Evolutionary conservation across 2,888 invertebrate species (phyloP).

Genomic region (Pseudococcus longispinus): DNA sequence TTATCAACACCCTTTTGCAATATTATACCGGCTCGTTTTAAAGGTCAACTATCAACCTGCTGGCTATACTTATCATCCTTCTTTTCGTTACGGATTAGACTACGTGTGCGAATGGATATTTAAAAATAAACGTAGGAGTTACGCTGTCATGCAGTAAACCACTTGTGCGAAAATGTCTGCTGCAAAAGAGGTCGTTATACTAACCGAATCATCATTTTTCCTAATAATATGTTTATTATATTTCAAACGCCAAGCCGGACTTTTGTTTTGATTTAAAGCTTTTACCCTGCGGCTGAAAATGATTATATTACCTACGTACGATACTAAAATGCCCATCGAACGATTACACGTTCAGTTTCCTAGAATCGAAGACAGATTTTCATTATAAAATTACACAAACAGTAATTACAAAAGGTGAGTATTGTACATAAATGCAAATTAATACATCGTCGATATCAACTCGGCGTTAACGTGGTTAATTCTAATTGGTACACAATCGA

Average conservation of each 20-base stretch:
- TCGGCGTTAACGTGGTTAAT: neutral
- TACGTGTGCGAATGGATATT: neutral
- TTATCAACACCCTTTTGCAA: slow-evolving; percentile 12
- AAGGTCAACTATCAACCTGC: slow-evolving; percentile 20
- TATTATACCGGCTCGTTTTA: neutral
- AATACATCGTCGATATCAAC: neutral
- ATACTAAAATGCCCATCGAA: neutral
- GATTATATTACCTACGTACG: neutral
- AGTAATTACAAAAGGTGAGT: slow-evolving; percentile 14
- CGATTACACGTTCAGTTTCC: neutral
- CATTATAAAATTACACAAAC: neutral
- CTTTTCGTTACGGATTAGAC: neutral
- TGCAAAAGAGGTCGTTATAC: slow-evolving; percentile 37
- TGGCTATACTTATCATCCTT: slow-evolving; percentile 20
- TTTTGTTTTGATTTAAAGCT: slow-evolving; percentile 38
- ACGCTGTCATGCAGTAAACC: slow-evolving; percentile 10
- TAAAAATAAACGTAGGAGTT: slow-evolving; percentile 37
- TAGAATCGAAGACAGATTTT: neutral
- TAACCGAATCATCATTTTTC: neutral
- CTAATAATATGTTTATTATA: slow-evolving; percentile 38
- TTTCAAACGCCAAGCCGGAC: neutral
- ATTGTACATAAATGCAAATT: slow-evolving; percentile 29
- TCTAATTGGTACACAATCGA: neutral
- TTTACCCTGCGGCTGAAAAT: neutral
- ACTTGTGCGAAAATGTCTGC: slow-evolving; percentile 31